Evolutionary conservation across 2,888 invertebrate species (phyloP).

Genomic region (Calameuta pallipes): DNA sequence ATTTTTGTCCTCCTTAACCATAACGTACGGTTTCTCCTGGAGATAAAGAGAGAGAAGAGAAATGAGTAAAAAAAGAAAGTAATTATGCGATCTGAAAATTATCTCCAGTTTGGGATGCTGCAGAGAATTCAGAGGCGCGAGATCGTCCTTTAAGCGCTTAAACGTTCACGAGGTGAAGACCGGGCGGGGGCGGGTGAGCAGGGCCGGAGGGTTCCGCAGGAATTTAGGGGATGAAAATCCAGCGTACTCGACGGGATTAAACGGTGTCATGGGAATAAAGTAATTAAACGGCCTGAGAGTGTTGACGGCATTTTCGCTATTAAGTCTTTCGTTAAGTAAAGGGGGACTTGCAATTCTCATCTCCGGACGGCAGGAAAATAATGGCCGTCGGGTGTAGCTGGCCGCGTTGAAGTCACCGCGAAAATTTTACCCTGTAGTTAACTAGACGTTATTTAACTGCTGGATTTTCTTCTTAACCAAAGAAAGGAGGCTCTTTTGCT

Average conservation of each 20-base stretch:
- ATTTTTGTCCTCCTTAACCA: conserved; percentile 87
- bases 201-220: too few species aligned
- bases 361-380: too few species aligned
- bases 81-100: neutral
- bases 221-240: too few species aligned
- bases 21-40: conserved; percentile 91
- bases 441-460: neutral
- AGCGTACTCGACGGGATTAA: conserved; percentile 2
- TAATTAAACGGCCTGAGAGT: conserved; percentile 23
- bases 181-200: too few species aligned
- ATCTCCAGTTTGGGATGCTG: neutral
- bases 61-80: neutral
- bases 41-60: conserved; percentile 28
- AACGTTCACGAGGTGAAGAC: too few species aligned
- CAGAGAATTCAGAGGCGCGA: too few species aligned
- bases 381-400: too few species aligned
- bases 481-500: too few species aligned
- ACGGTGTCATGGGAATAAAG: conserved; percentile 24
- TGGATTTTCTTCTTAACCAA: neutral
- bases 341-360: neutral
- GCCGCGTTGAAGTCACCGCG: too few species aligned
- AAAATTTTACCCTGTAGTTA: too few species aligned
- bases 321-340: conserved; percentile 17
- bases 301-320: conserved; percentile 12
- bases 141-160: too few species aligned